A percentile compares a stretch with the other conserved stretches of the same genome.
These are phyloP conservation scores for Drosophila fulvimacula DNA, from an alignment of 2,888 invertebrate species.

Conservation along the genomic window DNA sequence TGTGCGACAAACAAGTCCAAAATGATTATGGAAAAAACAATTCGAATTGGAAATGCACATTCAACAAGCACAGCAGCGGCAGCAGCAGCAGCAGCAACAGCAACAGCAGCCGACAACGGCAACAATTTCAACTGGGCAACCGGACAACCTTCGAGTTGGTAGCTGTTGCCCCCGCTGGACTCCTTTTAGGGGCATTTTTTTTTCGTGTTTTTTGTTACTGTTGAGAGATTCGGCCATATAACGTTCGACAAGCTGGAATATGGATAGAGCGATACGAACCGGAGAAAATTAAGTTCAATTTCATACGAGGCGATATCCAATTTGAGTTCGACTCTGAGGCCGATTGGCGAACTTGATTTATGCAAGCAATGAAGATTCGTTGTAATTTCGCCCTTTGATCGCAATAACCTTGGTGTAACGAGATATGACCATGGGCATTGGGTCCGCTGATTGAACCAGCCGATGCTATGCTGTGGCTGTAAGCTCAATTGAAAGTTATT, in stretches of 20 bases:
- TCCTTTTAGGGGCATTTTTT: slow-evolving; percentile 38
- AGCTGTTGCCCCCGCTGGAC: slow-evolving; percentile 5
- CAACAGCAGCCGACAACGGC: neutral
- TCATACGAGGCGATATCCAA: slow-evolving; percentile 15
- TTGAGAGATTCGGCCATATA: slow-evolving; percentile 13
- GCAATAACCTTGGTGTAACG: slow-evolving; percentile 26
- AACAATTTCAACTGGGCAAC: slow-evolving; percentile 13
- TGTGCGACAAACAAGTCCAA: slow-evolving; percentile 31
- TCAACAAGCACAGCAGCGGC: slow-evolving; percentile 31
- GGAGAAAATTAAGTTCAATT: slow-evolving; percentile 10
- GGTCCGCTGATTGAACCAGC: slow-evolving; percentile 11
- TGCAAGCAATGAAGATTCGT: slow-evolving; percentile 33
- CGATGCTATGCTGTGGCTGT: neutral
- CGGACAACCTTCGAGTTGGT: slow-evolving; percentile 35
- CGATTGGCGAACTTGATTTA: slow-evolving; percentile 45
- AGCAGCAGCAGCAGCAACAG: neutral
- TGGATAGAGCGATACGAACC: neutral
- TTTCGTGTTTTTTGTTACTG: neutral
- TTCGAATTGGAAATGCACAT: slow-evolving; percentile 44
- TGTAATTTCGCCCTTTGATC: slow-evolving; percentile 45
- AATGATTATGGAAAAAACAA: slow-evolving; percentile 38
- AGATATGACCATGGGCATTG: slow-evolving; percentile 12
- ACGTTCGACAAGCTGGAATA: slow-evolving; percentile 19
- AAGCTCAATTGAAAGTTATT: slow-evolving; percentile 42
- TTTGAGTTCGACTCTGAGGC: slow-evolving; percentile 14